Evolutionary conservation across 2,113 vertebrate species (phyloP), one percentile per base, ranked within the genome.

Genomic region (Oreochromis tanganicae): DNA sequence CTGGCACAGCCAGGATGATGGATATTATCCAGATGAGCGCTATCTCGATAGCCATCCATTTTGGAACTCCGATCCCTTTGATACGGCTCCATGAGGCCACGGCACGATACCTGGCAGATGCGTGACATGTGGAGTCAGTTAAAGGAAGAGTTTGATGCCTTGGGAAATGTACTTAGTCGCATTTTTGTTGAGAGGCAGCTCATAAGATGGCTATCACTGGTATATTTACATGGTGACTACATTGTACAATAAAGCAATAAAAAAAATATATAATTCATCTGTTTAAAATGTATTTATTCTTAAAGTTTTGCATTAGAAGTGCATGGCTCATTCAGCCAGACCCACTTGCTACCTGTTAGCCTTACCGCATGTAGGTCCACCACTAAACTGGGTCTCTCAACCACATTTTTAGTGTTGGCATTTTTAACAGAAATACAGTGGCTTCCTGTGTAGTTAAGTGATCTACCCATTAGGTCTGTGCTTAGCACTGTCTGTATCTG

Each of bases 81-180:
- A 99, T 98, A 11, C 97, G 97, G 94, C 97, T 99, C 98, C 98
- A 99, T 1, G 98, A 99, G 84, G 97, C 97, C 61, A 99, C 98
- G 2, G 98, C 98, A 73, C 98, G 97, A 88, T 99, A 99, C 93
- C 99, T 99, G 87, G 9, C 83, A 84, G 12, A 61, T 41, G 2
- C 10, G 55, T 19, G 68, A 55, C 16, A 24, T 4, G 41, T 83
- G 46, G 4, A 54, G 32, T 82, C 12, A 80, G 10, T 21, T 29
- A 29, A 29, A 52, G 52, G 8, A 63, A 55, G 36, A 55, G 36
- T 43, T 83, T 32, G 32, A 71, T 16, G 4, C 38, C n/a, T 83
- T 29, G 38, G 14, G 3, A 80, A 78, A 66, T 41, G 2, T 4
- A 7, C 4, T 16, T 48, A 21, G n/a, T 43, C 0, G 1, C 6